phyloP scores from a whole-genome alignment of 2,797 vertebrate genomes.

The Mallotus villosus region DNA sequence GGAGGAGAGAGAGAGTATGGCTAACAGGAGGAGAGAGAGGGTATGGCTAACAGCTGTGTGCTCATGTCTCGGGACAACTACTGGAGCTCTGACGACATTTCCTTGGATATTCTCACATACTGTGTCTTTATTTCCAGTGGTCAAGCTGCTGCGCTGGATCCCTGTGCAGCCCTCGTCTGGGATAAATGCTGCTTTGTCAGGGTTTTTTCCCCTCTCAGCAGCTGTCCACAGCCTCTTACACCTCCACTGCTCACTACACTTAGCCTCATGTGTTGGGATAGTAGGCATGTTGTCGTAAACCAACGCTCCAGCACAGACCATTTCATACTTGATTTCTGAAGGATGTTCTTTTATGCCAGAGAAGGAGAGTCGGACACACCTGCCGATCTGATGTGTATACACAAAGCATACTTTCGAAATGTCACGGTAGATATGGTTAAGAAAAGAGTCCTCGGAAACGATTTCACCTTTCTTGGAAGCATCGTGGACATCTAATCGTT shows the following conservation, averaged over 20 bases:
- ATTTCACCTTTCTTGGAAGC: slow-evolving; percentile 61
- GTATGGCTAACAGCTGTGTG: slow-evolving; percentile 62
- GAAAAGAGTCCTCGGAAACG: slow-evolving; percentile 15
- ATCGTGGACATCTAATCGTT: slow-evolving; percentile 35
- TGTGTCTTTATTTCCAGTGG: slow-evolving; percentile 74
- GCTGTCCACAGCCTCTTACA: slow-evolving; percentile 62
- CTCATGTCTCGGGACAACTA: slow-evolving; percentile 57
- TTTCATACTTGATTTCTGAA: not conserved
- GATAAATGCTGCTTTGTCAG: slow-evolving; percentile 77
- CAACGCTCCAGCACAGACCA: slow-evolving; percentile 34
- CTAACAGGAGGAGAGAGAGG: slow-evolving; percentile 17
- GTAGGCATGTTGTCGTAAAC: slow-evolving; percentile 37
- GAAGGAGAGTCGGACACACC: not conserved
- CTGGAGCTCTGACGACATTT: slow-evolving; percentile 59
- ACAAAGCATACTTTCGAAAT: slow-evolving; percentile 46
- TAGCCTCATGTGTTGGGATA: slow-evolving; percentile 48
- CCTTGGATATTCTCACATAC: slow-evolving; percentile 67
- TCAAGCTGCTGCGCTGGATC: slow-evolving; percentile 48
- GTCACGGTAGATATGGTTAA: slow-evolving; percentile 34
- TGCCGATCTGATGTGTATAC: slow-evolving; percentile 41
- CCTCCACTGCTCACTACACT: slow-evolving; percentile 50
- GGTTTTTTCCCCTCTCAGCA: slow-evolving; percentile 57
- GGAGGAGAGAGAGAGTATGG: slow-evolving; percentile 34
- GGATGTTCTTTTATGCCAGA: not conserved
- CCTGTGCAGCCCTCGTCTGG: slow-evolving; percentile 48